phyloP scores from a whole-genome alignment of 1,140 invertebrate genomes.

The fruit fly (Drosophila melanogaster) region Release_6_plus_ISO1_MT NT_033779.5:8346001-8346500 shows the following conservation, averaged over 20 bases:
- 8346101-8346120: too few species aligned
- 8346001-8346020: constrained; percentile 59
- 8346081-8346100: constrained; percentile 1
- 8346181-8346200: constrained; percentile 1
- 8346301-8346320: constrained; percentile 3
- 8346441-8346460: constrained; percentile 39
- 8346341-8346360: constrained; percentile 13
- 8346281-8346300: background rate
- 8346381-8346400: constrained; percentile 2
- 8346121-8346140: background rate
- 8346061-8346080: constrained; percentile 49
- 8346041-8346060: background rate
- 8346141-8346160: constrained; percentile 33
- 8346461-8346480: constrained; percentile 20
- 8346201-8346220: background rate
- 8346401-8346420: constrained; percentile 64
- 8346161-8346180: constrained; percentile 29
- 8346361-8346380: background rate
- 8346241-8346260: constrained; percentile 30
- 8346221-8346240: constrained; percentile 11
- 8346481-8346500: constrained; percentile 23
- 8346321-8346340: background rate
- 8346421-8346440: constrained; percentile 75
- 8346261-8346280: constrained; percentile 38
- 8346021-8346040: constrained; percentile 74